Base-by-base conservation (phyloP, 2,797 vertebrate species). In the Hirundo rustica region DNA sequence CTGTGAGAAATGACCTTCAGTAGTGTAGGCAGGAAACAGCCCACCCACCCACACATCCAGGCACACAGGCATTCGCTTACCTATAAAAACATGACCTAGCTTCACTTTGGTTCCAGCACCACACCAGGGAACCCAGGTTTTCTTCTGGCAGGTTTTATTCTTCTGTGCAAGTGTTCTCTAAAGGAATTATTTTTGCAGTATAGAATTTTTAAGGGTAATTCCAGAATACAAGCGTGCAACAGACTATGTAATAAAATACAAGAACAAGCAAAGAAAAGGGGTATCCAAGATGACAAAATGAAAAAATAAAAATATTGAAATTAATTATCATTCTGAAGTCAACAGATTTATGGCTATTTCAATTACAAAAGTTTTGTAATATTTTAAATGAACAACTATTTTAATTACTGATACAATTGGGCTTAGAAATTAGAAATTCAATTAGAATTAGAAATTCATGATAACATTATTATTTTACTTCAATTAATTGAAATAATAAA, bases 1-100 rank as follows among this genome's bases (percentile, higher is more conserved):
- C 25, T 32, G 45, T 74, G 65, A 85, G 65, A 82, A 79, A 79
- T 82, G 71, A 85, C 89, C 87, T 96, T 94, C 74, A 76, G 6
- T 23, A 47, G 32, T 7, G n/a, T 53, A 80, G 71, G 74, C 60
- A 92, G 84, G 30, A 32, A 95, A 81, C 10, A 47, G 66, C 73
- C 58, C 34, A 55, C 16, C 42, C 89, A 95, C 75, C 61, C 93
- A 91, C 94, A 80, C 61, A 67, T 40, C 53, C 89, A 66, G 71
- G 53, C 48, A 81, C 70, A 60, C 23, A 55, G 10, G 12, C 45
- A 51, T 34, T 80, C 1, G 0, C 36, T 81, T 51, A 79, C 67
- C 62, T 82, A n/a, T 55, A 86, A 66, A 85, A 94, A 61, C 55
- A 57, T 68, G 65, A 91, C 61, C 84, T 58, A 54, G 30, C 94